Conservation (phyloP, 2,113 vertebrate genomes). For the Microcebus ravelobensis region DNA sequence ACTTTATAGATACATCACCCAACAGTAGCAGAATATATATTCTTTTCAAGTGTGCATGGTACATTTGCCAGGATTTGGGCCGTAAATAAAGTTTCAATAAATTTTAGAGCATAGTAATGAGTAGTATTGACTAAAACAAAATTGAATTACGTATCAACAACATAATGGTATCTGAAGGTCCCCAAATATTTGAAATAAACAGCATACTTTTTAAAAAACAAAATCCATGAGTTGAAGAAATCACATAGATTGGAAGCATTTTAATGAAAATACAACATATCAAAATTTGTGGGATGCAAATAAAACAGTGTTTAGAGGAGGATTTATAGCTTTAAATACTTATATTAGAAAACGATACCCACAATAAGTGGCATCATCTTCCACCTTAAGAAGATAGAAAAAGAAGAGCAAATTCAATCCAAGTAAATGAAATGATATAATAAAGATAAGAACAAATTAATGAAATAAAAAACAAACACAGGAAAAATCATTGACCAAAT, state of each 20-base stretch:
- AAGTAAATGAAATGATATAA: background rate
- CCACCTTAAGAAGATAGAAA: background rate
- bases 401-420: background rate
- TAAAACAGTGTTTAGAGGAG: background rate
- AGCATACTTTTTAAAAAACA: background rate
- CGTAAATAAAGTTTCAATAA: background rate
- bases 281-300: background rate
- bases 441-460: background rate
- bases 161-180: background rate
- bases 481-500: background rate
- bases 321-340: background rate
- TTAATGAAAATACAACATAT: background rate
- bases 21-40: background rate
- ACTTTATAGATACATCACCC: background rate
- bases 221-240: background rate
- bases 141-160: background rate
- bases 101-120: slow-evolving; percentile 14
- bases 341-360: background rate
- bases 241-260: background rate
- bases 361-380: background rate
- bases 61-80: background rate
- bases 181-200: background rate
- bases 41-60: background rate
- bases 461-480: background rate
- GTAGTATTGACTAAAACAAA: background rate